Conservation (phyloP, 2,797 vertebrate species). For the Prionace glauca region DNA sequence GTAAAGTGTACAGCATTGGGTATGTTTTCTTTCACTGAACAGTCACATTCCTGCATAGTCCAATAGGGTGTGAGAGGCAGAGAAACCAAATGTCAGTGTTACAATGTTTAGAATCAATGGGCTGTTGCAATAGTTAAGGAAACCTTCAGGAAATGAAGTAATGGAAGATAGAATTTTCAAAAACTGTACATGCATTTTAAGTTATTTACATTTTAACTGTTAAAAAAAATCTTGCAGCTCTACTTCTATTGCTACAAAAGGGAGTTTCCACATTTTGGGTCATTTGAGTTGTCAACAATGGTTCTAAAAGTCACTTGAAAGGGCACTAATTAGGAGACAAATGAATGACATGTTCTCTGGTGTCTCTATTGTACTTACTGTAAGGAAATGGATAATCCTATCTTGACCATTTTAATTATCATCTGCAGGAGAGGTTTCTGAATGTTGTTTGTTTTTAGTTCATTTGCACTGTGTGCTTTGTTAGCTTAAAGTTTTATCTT, state of each 20-base stretch:
- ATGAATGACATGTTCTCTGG: constrained; percentile 5
- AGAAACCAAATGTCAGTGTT: constrained; percentile 54
- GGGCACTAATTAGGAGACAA: neutral
- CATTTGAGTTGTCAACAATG: neutral
- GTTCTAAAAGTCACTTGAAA: constrained; percentile 23
- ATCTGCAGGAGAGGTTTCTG: neutral
- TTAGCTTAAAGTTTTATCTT: constrained; percentile 25
- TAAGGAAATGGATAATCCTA: constrained; percentile 24
- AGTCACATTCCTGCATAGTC: constrained; percentile 42
- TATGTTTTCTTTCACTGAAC: constrained; percentile 52
- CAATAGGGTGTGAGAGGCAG: constrained; percentile 31
- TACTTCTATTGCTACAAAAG: neutral
- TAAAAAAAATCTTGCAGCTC: constrained; percentile 32
- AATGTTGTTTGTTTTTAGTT: constrained; percentile 12
- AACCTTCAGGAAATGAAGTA: constrained; percentile 60
- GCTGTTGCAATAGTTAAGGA: constrained; percentile 47
- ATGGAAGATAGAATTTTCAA: constrained; percentile 56
- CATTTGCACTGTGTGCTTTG: neutral
- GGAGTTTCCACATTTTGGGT: neutral
- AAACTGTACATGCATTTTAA: constrained; percentile 58
- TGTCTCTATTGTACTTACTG: neutral
- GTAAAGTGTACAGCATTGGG: constrained; percentile 54
- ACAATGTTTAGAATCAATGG: constrained; percentile 49
- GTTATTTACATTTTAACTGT: constrained; percentile 55
- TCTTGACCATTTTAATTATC: neutral